phyloP scores from a whole-genome alignment of 2,888 invertebrate genomes.

The Nomada ferruginata region DNA sequence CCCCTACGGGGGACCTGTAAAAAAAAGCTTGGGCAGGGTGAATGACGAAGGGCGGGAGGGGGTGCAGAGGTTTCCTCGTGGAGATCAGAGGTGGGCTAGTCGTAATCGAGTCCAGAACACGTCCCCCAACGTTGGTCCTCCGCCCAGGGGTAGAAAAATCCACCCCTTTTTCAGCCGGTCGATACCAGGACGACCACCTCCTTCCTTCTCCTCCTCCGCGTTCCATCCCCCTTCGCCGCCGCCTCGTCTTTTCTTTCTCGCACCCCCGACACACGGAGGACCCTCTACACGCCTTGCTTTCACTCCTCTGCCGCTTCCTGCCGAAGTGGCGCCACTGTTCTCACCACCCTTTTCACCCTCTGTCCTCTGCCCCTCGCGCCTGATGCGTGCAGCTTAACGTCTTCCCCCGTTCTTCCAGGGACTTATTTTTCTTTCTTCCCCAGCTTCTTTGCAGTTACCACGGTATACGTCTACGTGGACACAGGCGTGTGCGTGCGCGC shows the following conservation, averaged over 20 bases:
- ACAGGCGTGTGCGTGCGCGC: too few relatives aligned
- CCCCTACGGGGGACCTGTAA: neutral
- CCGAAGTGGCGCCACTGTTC: conserved; percentile 80
- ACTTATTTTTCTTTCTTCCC: conserved; percentile 12
- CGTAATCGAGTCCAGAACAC: conserved; percentile 69
- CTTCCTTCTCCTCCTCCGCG: conserved; percentile 67
- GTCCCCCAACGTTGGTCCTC: conserved; percentile 69
- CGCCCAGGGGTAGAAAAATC: conserved; percentile 80
- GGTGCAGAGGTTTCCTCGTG: conserved; percentile 32
- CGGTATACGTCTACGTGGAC: neutral
- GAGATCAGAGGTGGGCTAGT: conserved; percentile 68
- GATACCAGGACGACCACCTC: conserved; percentile 79
- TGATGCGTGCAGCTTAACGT: conserved; percentile 43
- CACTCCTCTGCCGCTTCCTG: conserved; percentile 75
- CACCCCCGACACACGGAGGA: conserved; percentile 53
- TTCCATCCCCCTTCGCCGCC: conserved; percentile 66
- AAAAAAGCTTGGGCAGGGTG: neutral
- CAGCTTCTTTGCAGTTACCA: neutral
- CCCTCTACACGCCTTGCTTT: conserved; percentile 61
- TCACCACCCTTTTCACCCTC: conserved; percentile 61
- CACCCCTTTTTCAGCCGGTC: conserved; percentile 82
- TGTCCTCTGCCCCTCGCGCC: conserved; percentile 51
- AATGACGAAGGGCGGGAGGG: neutral
- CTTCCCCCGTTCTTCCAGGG: conserved; percentile 47
- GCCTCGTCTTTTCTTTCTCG: conserved; percentile 75